Percentiles rank a stretch among this genome's conserved stretches.
These are phyloP conservation scores for Apocheima hispidaria DNA, from an alignment of 2,888 invertebrate genomes.

Conservation along the genomic window DNA sequence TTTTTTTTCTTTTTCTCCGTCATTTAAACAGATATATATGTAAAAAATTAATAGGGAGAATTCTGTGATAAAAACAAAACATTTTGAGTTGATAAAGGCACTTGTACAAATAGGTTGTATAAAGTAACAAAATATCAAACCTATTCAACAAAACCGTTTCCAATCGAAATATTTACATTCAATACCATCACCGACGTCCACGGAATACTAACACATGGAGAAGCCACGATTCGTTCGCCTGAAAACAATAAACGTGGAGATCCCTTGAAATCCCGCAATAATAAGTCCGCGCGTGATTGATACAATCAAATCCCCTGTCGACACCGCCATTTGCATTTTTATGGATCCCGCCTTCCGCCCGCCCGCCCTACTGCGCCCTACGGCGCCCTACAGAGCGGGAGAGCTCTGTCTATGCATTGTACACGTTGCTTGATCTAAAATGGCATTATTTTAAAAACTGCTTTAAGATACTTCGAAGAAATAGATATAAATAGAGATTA, in stretches of 20 bases:
- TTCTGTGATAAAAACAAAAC: too few species aligned
- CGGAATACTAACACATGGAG: slow-evolving; percentile 11
- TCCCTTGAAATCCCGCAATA: slow-evolving; percentile 71
- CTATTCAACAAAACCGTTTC: slow-evolving; percentile 5
- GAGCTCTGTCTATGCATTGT: slow-evolving; percentile 3
- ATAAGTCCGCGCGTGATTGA: slow-evolving; percentile 79
- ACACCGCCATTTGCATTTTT: slow-evolving; percentile 87
- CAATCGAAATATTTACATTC: slow-evolving; percentile 25
- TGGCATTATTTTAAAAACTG: neutral
- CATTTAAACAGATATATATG: too few species aligned
- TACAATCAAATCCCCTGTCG: slow-evolving; percentile 83
- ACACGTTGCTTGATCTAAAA: neutral
- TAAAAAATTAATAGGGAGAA: too few species aligned
- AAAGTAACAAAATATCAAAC: slow-evolving; percentile 3
- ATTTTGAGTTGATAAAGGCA: too few species aligned
- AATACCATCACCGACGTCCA: slow-evolving; percentile 4
- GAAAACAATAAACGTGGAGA: slow-evolving; percentile 71
- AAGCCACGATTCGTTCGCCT: slow-evolving; percentile 13
- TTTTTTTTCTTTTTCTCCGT: too few species aligned
- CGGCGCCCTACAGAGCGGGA: neutral
- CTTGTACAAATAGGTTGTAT: neutral
- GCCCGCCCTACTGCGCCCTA: slow-evolving; percentile 43
- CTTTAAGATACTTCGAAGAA: neutral
- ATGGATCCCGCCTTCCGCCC: slow-evolving; percentile 66
- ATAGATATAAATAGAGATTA: too few species aligned